phyloP scores from a whole-genome alignment of 2,113 vertebrate genomes.

The Mesembrinibis cayennensis region DNA sequence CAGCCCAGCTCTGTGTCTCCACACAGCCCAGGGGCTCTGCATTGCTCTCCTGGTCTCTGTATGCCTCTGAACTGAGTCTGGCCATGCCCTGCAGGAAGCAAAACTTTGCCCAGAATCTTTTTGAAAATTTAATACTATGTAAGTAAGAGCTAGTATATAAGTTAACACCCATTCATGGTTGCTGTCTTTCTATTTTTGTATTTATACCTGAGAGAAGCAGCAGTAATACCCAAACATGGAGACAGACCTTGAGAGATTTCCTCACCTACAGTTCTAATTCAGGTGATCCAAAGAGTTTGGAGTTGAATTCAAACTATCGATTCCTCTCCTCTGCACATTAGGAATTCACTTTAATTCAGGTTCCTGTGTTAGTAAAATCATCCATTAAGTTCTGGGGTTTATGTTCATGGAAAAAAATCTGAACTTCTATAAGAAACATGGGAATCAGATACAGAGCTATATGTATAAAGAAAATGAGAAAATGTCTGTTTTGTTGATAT shows the following conservation, averaged over 20 bases:
- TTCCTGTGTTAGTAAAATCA: background rate
- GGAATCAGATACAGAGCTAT: background rate
- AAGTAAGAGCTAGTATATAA: background rate
- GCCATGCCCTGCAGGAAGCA: background rate
- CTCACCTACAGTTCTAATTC: background rate
- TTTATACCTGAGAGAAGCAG: background rate
- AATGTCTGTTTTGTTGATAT: background rate
- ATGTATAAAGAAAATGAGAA: background rate
- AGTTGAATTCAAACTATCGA: background rate
- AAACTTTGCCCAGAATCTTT: background rate
- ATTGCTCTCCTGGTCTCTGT: background rate
- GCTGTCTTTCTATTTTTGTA: background rate
- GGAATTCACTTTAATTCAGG: background rate
- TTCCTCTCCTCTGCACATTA: background rate
- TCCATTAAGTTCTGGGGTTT: background rate
- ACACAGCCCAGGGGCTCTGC: background rate
- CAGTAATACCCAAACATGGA: background rate
- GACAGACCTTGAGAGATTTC: background rate
- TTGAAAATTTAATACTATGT: background rate
- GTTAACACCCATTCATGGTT: background rate
- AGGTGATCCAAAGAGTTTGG: background rate
- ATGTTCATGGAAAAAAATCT: background rate
- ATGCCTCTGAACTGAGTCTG: background rate
- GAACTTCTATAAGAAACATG: background rate
- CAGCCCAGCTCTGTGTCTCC: background rate